A percentile compares a stretch with the other conserved stretches of the same genome.
Evolutionary conservation across 2,113 vertebrate species (phyloP).

Genomic region (Thalassoma bifasciatum): DNA sequence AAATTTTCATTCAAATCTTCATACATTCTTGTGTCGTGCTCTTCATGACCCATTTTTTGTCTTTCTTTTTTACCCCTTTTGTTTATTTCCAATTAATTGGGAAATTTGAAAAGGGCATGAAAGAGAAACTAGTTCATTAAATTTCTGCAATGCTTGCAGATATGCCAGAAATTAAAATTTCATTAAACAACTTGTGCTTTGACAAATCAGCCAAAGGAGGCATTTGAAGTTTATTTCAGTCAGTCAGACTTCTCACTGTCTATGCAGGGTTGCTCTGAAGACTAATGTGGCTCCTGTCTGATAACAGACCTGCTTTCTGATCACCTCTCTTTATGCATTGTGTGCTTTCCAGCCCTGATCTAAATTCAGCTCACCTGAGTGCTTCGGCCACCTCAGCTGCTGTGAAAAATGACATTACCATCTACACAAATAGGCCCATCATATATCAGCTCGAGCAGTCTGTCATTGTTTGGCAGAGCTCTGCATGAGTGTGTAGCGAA

Average conservation of each 20-base stretch:
- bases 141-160: background rate
- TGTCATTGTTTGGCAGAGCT: conserved; percentile 39
- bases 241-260: conserved; percentile 20
- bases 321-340: background rate
- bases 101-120: conserved; percentile 10
- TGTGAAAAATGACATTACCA: conserved; percentile 26
- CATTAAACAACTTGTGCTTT: background rate
- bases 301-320: background rate
- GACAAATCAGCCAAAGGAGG: background rate
- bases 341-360: conserved; percentile 24
- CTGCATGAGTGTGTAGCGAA: background rate
- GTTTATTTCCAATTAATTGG: background rate
- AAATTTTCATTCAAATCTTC: background rate
- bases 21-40: background rate
- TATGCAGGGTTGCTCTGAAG: conserved; percentile 1
- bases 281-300: background rate
- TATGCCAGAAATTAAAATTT: background rate
- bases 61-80: too few relatives aligned
- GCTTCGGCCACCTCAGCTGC: conserved; percentile 5
- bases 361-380: conserved; percentile 39
- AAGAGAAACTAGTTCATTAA: background rate
- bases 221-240: background rate
- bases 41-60: background rate
- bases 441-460: conserved; percentile 19
- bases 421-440: conserved; percentile 18